Percentiles rank a stretch among this genome's conserved stretches.
phyloP scores from a whole-genome alignment of 2,797 vertebrate genomes.

The Pangasius mekongensis region DNA sequence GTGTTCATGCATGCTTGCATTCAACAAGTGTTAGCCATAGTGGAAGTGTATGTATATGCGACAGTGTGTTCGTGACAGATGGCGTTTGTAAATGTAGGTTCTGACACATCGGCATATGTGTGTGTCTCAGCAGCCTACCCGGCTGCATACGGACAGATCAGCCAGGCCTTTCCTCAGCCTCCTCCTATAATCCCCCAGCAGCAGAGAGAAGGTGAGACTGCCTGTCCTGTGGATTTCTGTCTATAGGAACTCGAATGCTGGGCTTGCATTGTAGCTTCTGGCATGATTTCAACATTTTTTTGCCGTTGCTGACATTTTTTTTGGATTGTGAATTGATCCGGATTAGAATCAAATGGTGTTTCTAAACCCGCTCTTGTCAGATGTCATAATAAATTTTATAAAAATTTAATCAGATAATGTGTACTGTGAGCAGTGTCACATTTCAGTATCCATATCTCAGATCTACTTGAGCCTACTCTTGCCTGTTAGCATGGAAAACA shows the following conservation, averaged over 20 bases:
- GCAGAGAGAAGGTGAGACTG: conserved; percentile 95
- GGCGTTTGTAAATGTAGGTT: conserved; percentile 60
- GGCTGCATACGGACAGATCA: conserved; percentile 98
- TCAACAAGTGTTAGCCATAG: conserved; percentile 28
- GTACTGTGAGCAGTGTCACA: not conserved
- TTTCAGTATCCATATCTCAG: not conserved
- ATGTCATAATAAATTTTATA: not conserved
- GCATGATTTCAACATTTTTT: not conserved
- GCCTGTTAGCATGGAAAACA: not conserved
- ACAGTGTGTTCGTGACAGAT: conserved; percentile 40
- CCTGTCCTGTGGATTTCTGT: conserved; percentile 21
- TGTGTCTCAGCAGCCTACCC: conserved; percentile 95
- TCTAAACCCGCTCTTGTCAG: not conserved
- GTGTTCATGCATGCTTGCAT: conserved; percentile 35
- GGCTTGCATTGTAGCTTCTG: not conserved
- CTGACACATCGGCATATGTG: conserved; percentile 61
- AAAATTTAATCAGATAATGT: not conserved
- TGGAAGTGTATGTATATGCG: not conserved
- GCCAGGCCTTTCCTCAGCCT: conserved; percentile 98
- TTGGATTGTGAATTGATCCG: not conserved
- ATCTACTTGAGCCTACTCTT: not conserved
- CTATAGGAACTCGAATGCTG: not conserved
- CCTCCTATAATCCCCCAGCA: conserved; percentile 97
- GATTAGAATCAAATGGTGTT: not conserved
- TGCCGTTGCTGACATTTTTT: not conserved